phyloP scores from a whole-genome alignment of 2,888 invertebrate species.

The Stenurella melanura region DNA sequence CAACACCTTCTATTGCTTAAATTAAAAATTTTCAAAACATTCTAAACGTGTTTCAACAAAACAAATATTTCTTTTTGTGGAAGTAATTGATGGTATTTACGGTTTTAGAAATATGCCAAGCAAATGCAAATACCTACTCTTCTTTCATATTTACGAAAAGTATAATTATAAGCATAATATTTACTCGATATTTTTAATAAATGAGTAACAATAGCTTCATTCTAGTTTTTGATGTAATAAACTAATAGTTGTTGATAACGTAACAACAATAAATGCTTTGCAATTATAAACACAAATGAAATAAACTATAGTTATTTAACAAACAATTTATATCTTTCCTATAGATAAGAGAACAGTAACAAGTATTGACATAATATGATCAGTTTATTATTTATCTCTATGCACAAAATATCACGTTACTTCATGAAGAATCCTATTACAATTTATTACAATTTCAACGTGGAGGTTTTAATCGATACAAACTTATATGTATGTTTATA shows the following conservation, averaged over 20 bases:
- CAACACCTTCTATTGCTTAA: too few species aligned
- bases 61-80: too few species aligned
- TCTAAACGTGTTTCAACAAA: too few species aligned
- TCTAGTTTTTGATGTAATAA: not conserved
- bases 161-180: not conserved
- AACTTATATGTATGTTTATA: not conserved
- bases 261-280: not conserved
- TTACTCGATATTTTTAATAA: not conserved
- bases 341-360: not conserved
- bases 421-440: not conserved
- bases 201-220: not conserved
- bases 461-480: not conserved
- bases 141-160: too few species aligned
- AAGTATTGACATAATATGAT: not conserved
- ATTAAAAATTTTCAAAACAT: too few species aligned
- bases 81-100: too few species aligned
- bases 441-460: not conserved
- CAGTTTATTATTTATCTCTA: not conserved
- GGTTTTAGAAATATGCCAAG: too few species aligned
- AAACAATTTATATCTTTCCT: constrained; percentile 7
- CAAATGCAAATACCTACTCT: too few species aligned
- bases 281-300: not conserved
- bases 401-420: not conserved
- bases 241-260: not conserved
- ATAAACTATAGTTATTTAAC: not conserved